phyloP scores from a whole-genome alignment of 92 coral and sea anemone species.

The Actinostola sp. region DNA sequence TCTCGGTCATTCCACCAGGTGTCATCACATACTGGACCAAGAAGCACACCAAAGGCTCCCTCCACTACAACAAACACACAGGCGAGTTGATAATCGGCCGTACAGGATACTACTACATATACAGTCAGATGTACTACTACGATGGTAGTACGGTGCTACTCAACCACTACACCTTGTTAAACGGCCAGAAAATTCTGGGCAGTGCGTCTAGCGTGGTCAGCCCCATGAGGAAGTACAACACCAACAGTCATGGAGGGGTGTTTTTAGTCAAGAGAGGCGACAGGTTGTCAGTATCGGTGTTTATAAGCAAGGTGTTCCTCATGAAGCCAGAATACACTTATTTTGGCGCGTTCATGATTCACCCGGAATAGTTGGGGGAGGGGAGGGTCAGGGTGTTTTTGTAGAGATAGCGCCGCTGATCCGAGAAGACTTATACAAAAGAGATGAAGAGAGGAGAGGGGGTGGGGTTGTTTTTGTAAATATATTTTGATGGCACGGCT shows the following conservation, averaged over 20 bases:
- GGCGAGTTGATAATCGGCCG: slow-evolving; percentile 76
- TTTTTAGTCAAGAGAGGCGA: slow-evolving; percentile 72
- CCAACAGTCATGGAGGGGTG: slow-evolving; percentile 91
- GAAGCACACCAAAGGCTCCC: slow-evolving; percentile 64
- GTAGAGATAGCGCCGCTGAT: no score
- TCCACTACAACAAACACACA: slow-evolving; percentile 65
- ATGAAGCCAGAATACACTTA: slow-evolving; percentile 58
- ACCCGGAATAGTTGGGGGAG: slow-evolving; percentile 35
- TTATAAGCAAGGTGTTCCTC: slow-evolving; percentile 51
- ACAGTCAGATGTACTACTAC: slow-evolving; percentile 92
- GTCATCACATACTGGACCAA: slow-evolving; percentile 69
- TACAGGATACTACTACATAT: slow-evolving; percentile 85
- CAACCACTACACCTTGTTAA: slow-evolving; percentile 70
- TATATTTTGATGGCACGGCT: no score
- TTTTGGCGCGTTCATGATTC: slow-evolving; percentile 86
- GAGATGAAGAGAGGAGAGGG: no score
- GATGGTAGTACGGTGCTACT: slow-evolving; percentile 69
- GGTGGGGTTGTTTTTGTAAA: no score
- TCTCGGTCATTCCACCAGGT: slow-evolving; percentile 47
- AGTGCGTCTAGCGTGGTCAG: slow-evolving; percentile 76
- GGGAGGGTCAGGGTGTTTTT: slow-evolving; percentile 1
- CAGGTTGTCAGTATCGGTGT: slow-evolving; percentile 64
- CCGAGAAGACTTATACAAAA: no score
- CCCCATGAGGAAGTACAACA: slow-evolving; percentile 51
- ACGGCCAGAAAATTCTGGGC: slow-evolving; percentile 57